phyloP scores from a whole-genome alignment of 1,140 invertebrate species.

The Drosophila ohnishii region DNA sequence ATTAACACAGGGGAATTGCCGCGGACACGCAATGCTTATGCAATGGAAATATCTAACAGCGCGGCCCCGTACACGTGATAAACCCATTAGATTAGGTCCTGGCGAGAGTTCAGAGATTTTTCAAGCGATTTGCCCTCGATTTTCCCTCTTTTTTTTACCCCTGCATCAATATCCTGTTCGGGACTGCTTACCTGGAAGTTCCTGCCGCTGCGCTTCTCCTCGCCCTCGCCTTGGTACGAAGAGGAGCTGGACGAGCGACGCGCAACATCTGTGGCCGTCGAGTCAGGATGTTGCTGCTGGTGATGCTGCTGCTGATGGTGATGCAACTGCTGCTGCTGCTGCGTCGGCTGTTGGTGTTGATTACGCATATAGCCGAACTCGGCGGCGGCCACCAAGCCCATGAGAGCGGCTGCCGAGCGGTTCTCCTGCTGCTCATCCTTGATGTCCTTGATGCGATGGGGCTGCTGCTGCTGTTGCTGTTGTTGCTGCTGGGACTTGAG shows the following conservation, averaged over 20 bases:
- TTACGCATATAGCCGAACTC: constrained; percentile 75
- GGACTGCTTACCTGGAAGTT: constrained; percentile 81
- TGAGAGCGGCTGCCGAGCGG: constrained; percentile 66
- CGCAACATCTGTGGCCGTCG: constrained; percentile 78
- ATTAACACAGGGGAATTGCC: constrained; percentile 69
- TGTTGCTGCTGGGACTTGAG: constrained; percentile 68
- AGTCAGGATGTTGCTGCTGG: constrained; percentile 82
- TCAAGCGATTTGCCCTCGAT: constrained; percentile 19
- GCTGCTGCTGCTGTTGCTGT: constrained; percentile 53
- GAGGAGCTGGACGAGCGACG: constrained; percentile 74
- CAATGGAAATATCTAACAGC: constrained; percentile 36
- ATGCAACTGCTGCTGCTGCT: constrained; percentile 50
- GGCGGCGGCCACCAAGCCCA: constrained; percentile 69
- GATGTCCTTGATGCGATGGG: constrained; percentile 43
- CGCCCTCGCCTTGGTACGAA: constrained; percentile 72
- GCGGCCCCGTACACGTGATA: constrained; percentile 51
- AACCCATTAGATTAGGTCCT: constrained; percentile 46
- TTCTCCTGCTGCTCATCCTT: constrained; percentile 61
- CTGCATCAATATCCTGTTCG: constrained; percentile 58
- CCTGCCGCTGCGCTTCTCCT: constrained; percentile 77
- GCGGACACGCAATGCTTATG: constrained; percentile 68
- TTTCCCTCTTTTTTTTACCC: constrained; percentile 3
- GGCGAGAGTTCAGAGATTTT: constrained; percentile 44
- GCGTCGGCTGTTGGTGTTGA: constrained; percentile 71
- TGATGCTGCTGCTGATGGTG: constrained; percentile 60